Evolutionary conservation across 1,140 invertebrate species (phyloP).

Genomic region (Laupala kohalensis): DNA sequence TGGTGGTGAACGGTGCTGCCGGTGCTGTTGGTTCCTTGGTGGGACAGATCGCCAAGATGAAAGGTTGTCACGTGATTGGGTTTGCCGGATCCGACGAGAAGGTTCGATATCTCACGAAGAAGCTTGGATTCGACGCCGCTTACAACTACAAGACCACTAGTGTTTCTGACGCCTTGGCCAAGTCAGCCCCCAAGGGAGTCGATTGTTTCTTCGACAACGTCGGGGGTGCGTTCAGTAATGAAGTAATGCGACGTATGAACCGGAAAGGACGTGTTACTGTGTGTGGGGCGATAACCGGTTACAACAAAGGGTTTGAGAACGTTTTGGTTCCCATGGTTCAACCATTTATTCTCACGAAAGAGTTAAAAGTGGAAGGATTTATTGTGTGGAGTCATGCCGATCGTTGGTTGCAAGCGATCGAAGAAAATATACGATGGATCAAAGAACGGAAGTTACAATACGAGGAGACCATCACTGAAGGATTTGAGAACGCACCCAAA

Average conservation of each 20-base stretch:
- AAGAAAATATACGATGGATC: slow-evolving; percentile 43
- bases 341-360: slow-evolving; percentile 26
- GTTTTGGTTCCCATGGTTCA: slow-evolving; percentile 25
- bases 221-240: slow-evolving; percentile 28
- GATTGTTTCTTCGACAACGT: slow-evolving; percentile 43
- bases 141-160: slow-evolving; percentile 45
- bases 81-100: slow-evolving; percentile 46
- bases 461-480: slow-evolving; percentile 45
- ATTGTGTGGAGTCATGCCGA: slow-evolving; percentile 38
- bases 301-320: slow-evolving; percentile 24
- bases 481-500: slow-evolving; percentile 54
- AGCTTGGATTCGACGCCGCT: slow-evolving; percentile 42
- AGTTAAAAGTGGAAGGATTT: slow-evolving; percentile 52
- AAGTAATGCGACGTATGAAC: slow-evolving; percentile 29
- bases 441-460: slow-evolving; percentile 46
- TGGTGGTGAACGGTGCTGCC: slow-evolving; percentile 41
- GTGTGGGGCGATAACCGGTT: slow-evolving; percentile 30
- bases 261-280: slow-evolving; percentile 26
- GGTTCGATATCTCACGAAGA: slow-evolving; percentile 41
- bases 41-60: slow-evolving; percentile 44
- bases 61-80: slow-evolving; percentile 40
- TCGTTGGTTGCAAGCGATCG: slow-evolving; percentile 41
- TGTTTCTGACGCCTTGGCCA: slow-evolving; percentile 31
- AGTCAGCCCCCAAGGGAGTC: slow-evolving; percentile 35
- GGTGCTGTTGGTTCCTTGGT: slow-evolving; percentile 47